Conservation (phyloP, 2,888 invertebrate genomes). For the Conomelus anceps region DNA sequence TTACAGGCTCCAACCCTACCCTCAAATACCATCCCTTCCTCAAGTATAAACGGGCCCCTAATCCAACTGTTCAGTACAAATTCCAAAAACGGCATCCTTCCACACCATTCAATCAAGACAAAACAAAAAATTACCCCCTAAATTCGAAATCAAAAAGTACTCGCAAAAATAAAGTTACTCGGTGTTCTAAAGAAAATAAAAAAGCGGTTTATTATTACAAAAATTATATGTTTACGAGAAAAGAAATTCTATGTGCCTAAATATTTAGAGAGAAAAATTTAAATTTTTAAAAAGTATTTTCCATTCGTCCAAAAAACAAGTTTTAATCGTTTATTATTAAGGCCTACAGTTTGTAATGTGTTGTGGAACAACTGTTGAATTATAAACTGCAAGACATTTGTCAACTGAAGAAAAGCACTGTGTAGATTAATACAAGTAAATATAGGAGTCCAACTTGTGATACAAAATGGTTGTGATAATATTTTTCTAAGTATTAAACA, state of each 20-base stretch:
- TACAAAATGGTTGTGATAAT: slow-evolving; percentile 35
- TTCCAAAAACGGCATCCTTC: slow-evolving; percentile 35
- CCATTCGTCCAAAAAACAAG: slow-evolving; percentile 26
- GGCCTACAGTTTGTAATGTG: slow-evolving; percentile 27
- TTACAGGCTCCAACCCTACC: slow-evolving; percentile 36
- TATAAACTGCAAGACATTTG: slow-evolving; percentile 8
- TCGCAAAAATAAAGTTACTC: slow-evolving; percentile 29
- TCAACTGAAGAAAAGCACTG: slow-evolving; percentile 16
- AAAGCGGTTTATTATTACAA: slow-evolving; percentile 7
- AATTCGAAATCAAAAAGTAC: slow-evolving; percentile 29
- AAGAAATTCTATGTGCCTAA: slow-evolving; percentile 32
- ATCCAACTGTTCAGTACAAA: slow-evolving; percentile 30
- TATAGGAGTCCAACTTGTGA: slow-evolving; percentile 32
- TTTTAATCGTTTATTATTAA: slow-evolving; percentile 26
- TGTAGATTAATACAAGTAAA: neutral
- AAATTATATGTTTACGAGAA: slow-evolving; percentile 28
- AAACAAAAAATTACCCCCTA: slow-evolving; percentile 27
- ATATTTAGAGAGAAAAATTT: slow-evolving; percentile 30
- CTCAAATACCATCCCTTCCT: slow-evolving; percentile 33
- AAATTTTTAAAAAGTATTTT: slow-evolving; percentile 29
- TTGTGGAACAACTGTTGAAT: slow-evolving; percentile 27
- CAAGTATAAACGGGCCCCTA: slow-evolving; percentile 34
- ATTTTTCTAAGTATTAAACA: slow-evolving; percentile 31
- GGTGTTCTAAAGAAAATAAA: slow-evolving; percentile 27
- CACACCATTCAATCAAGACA: slow-evolving; percentile 34